A percentile compares a stretch with the other conserved stretches of the same genome.
Conservation (phyloP, 2,888 invertebrate species). For the Polymixis flavicincta region DNA sequence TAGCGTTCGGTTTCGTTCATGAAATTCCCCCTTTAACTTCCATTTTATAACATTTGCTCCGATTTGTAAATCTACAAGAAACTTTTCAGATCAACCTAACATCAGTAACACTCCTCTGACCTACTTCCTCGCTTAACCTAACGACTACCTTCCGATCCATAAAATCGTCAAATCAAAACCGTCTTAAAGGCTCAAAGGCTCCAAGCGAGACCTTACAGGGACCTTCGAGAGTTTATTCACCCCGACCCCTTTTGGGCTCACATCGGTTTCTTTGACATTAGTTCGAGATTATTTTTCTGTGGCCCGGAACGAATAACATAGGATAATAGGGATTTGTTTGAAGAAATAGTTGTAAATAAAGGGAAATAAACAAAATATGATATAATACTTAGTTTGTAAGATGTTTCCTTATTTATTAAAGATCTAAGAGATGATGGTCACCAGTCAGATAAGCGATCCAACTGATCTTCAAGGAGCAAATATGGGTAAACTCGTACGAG, state of each 20-base stretch:
- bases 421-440: neutral
- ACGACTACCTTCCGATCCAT: slow-evolving; percentile 37
- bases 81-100: neutral
- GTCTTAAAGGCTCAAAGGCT: slow-evolving; percentile 71
- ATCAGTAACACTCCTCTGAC: neutral
- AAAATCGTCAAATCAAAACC: slow-evolving; percentile 72
- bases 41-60: neutral
- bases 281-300: slow-evolving; percentile 60
- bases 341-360: slow-evolving; percentile 39
- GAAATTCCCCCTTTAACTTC: no score
- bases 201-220: slow-evolving; percentile 76
- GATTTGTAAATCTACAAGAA: neutral
- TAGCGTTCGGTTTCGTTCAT: no score
- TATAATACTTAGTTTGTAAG: slow-evolving; percentile 3
- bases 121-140: neutral
- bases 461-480: neutral
- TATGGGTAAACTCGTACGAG: slow-evolving; percentile 1
- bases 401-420: slow-evolving; percentile 26
- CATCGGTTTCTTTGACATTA: slow-evolving; percentile 63
- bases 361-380: slow-evolving; percentile 35
- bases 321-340: slow-evolving; percentile 39
- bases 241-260: slow-evolving; percentile 67
- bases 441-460: neutral
- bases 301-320: slow-evolving; percentile 39
- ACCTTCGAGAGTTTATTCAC: slow-evolving; percentile 77